Base-by-base conservation (phyloP, 2,888 invertebrate species). In the Mamestra brassicae region DNA sequence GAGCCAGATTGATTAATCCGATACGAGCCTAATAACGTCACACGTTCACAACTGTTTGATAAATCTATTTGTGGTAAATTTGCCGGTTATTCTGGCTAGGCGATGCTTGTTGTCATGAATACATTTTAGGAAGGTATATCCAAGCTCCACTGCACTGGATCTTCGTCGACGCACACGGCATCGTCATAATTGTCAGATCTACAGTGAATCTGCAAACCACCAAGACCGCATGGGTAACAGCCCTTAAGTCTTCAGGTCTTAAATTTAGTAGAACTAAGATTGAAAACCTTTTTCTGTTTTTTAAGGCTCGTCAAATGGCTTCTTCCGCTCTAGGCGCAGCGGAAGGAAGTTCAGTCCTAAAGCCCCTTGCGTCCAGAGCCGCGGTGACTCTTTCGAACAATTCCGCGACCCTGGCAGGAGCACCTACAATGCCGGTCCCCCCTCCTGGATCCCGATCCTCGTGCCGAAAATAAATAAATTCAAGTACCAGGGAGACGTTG, bases 1-100 rank as follows among this genome's bases (percentile, higher is more conserved):
- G 6, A 58, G n/a, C 17, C 17, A 15, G 77, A 58, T 54, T 54
- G 34, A 64, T 47, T 58, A 64, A 76, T 63, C 76, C 52, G 52
- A 63, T 63, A 63, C 36, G 17, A 54, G 63, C 38, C 1, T 26
- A 52, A 57, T 63, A 45, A 63, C 11, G 34, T 47, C 47, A 61
- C 54, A 38, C 17, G 15, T 7, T 38, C 38, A 65, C 7, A 47
- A 1, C 3, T 34, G 13, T 57, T 74, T 50, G 36, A 65, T 34
- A 3, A 7, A 34, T 17, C 17, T 26, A 36, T 2, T 10, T 47
- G 54, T 52, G 4, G 4, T 36, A 17, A 45, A 34, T 64, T 38
- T 11, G n/a, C 17, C 8, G 10, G n/a, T 60, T 60, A n/a, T 10
- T 61, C 11, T 17, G 47, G 47, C 47, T 47, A 17, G 17, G 17